phyloP scores from a whole-genome alignment of 1,140 invertebrate genomes.

The Lordiphosa clarofinis region DNA sequence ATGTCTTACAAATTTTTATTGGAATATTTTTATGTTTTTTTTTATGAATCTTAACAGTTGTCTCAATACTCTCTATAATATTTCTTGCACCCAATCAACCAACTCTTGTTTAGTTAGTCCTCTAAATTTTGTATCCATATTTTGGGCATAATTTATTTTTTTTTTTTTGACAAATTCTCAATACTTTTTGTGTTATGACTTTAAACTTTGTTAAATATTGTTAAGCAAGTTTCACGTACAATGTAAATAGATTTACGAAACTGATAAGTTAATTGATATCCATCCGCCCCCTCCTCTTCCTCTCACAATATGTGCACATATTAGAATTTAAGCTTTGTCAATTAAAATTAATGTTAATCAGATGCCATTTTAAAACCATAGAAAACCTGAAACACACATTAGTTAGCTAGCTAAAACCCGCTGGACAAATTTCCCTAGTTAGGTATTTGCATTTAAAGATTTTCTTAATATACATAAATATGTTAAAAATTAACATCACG shows the following conservation, averaged over 20 bases:
- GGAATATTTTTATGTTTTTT: no score
- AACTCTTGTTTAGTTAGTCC: no score
- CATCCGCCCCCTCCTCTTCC: neutral
- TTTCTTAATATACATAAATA: constrained; percentile 16
- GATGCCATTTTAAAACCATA: constrained; percentile 37
- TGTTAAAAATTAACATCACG: constrained; percentile 12
- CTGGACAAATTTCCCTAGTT: neutral
- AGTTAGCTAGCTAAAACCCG: neutral
- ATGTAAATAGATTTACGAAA: constrained; percentile 26
- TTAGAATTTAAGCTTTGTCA: constrained; percentile 44
- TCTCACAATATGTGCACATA: constrained; percentile 42
- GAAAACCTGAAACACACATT: constrained; percentile 5
- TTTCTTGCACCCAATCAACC: no score
- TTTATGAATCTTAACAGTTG: no score
- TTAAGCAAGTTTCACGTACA: constrained; percentile 44
- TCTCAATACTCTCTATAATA: no score
- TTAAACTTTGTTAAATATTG: constrained; percentile 65
- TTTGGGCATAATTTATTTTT: no score
- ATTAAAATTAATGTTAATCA: constrained; percentile 46
- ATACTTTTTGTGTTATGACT: constrained; percentile 49
- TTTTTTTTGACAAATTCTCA: constrained; percentile 32
- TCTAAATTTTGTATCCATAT: no score
- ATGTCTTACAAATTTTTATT: no score
- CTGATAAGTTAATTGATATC: neutral
- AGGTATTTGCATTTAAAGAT: constrained; percentile 4